Base-by-base conservation (phyloP, 1,140 invertebrate species). In the Cardiocondyla obscurior region DNA sequence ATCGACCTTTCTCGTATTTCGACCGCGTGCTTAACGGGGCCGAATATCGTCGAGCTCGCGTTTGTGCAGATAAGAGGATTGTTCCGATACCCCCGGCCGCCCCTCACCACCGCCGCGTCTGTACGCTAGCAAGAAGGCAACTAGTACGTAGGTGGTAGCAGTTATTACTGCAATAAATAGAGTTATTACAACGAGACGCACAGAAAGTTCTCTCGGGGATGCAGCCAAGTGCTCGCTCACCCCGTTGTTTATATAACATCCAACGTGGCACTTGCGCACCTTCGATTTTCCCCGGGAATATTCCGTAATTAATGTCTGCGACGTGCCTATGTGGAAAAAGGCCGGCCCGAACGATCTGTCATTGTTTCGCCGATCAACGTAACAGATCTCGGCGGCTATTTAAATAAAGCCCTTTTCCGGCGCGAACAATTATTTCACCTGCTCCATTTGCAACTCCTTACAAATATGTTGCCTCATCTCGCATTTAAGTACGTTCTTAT, bases 101-200 rank as follows among this genome's bases (percentile, higher is more conserved):
- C n/a, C 46, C 30, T 49, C 19, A 25, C 46, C 19, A n/a, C 10
- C 33, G 0, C 12, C 42, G 22, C 46, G 30, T 51, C 53, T 67
- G 42, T 30, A 55, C 14, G 44, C 10, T 33, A 16, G 65, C 70
- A 62, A 60, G 58, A 77, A 77, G 72, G 36, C 33, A n/a, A 51
- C 42, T 39, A 33, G 65, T 33, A 46, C 64, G 10, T 57, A 69
- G 53, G 2, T 77, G 60, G 74, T 67, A 82, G 49, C 76, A 84
- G 57, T 85, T 88, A 88, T 87, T 88, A 82, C 64, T 33, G 57
- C 55, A 85, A 88, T 88, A 88, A 87, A 88, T 88, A 87, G 85
- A 33, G 51, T 70, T 88, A 88, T 87, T 88, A 88, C 74, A 76
- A 67, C 76, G 55, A 74, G 64, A 87, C 86, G 65, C 70, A 60